Base-by-base conservation (phyloP, 2,888 invertebrate genomes). In the Netelia fuscicornis region DNA sequence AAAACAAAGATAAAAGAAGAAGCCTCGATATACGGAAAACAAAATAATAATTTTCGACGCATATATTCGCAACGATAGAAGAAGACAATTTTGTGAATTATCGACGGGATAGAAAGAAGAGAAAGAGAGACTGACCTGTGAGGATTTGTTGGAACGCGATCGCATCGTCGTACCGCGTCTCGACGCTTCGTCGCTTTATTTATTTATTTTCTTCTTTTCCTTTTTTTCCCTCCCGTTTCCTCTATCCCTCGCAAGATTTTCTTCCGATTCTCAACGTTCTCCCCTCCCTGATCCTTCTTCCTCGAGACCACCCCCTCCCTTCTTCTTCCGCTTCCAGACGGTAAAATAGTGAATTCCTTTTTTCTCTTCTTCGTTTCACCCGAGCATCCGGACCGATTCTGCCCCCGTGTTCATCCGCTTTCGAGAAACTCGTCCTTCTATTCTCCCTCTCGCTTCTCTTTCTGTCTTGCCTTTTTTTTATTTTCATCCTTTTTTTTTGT, bases 71-170 rank as follows among this genome's bases (percentile, higher is more conserved):
- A 13, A 13, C 13, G 48, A 11, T 13, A 48, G 0, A 48, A 58
- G 5, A 58, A 42, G 6, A 54, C 30, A 8, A 37, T 65, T 65
- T 23, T 8, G n/a, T 44, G 30, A n/a, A 52, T 37, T 60, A 30
- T 3, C 13, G 20, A n/a, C 8, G 44, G 20, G 20, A 20, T 20
- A 20, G 20, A 20, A 20, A 20, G 20, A 20, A 20, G 20, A 5
- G 13, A 58, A 2, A 42, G 44, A 5, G 42, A 60, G 65, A 78
- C 84, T 67, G 67, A 81, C 77, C 81, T 85, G 79, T 37, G 44
- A 11, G 13, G 60, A 60, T 20, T 58, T 23, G 25, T 72, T 52
- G 37, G 17, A 13, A 44, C 42, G 62, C 54, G 20, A 20, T 64
- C 17, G 30, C 58, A 44, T 37, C 20, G 23, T 71, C 71, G 25